phyloP scores from a whole-genome alignment of 1,140 invertebrate species.

The Planococcus citri region DNA sequence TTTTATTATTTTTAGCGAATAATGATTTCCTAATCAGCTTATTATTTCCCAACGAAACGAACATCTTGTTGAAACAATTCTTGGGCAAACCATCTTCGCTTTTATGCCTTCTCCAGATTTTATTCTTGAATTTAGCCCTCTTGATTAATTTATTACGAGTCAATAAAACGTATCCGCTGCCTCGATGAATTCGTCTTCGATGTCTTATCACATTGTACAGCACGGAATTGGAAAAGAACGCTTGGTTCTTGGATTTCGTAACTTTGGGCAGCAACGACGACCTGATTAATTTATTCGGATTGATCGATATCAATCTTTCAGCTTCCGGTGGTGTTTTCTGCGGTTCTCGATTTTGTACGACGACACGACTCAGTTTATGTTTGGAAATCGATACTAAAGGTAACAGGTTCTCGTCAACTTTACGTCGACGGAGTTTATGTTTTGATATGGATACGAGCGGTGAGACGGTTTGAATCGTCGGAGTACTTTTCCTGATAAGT shows the following conservation, averaged over 20 bases:
- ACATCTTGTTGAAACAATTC: neutral
- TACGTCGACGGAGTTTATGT: neutral
- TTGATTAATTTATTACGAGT: constrained; percentile 10
- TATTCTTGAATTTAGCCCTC: neutral
- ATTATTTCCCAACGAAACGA: neutral
- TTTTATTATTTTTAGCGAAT: neutral
- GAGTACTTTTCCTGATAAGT: neutral
- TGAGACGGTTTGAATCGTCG: neutral
- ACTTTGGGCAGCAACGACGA: neutral
- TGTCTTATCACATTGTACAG: neutral
- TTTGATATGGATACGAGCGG: neutral
- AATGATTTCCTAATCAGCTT: neutral
- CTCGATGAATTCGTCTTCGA: neutral
- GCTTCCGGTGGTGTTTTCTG: neutral
- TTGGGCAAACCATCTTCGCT: neutral
- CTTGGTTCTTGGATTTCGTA: neutral
- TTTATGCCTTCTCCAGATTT: neutral
- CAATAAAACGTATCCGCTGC: neutral
- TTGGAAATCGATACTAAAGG: neutral
- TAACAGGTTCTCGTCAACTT: neutral
- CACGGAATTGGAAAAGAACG: neutral
- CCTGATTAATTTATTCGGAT: neutral
- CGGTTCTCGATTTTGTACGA: neutral
- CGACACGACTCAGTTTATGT: neutral
- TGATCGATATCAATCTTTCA: neutral